Evolutionary conservation across 92 coral and sea anemone genomes (phyloP), one percentile per base, ranked within the genome.

Genomic region (Siderastrea siderea): DNA sequence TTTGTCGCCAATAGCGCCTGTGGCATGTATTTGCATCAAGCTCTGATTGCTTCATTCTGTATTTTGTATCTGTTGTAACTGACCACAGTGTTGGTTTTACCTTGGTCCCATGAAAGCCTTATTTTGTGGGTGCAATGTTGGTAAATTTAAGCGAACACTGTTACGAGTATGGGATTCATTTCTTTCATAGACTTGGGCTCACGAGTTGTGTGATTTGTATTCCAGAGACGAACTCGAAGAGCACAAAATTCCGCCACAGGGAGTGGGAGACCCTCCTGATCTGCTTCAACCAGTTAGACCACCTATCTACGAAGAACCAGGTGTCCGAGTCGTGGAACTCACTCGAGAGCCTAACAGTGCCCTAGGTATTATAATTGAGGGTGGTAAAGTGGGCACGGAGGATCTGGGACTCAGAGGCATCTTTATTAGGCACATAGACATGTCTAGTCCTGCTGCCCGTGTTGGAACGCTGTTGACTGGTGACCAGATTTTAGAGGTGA

Each of bases 281-380:
- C 73, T 74, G 72, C 71, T 84, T 72, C 87, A 60, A 13, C 53
- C 73, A 43, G 74, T 10, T 52, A 84, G 71, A 74, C 64, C 68
- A 12, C 89, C 89, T 5, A 68, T 78, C 60, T 85, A 85, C 57
- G 84, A 85, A 45, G 77, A 85, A 45, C 89, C 84, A 6, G 89
- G 76, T 7, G 87, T 86, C 2, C 96, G 96, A 53, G 92, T 91
- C 67, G 98, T 98, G 6, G 96, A 94, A 73, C 72, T 98, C 52
- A 80, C 84, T 84, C 98, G 99, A 16, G 87, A 87, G 62, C 98
- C 96, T 48, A 95, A 94, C 50, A 88, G 93, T 80, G 97, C 98
- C 77, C 96, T 98, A 93, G 99, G 99, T 66, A 98, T 98, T 52
- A 98, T 98, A 87, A 95, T 98, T 76, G 96, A 94, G 63, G 99